phyloP scores from a whole-genome alignment of 2,888 invertebrate species.

The Harpagoxenus sublaevis region DNA sequence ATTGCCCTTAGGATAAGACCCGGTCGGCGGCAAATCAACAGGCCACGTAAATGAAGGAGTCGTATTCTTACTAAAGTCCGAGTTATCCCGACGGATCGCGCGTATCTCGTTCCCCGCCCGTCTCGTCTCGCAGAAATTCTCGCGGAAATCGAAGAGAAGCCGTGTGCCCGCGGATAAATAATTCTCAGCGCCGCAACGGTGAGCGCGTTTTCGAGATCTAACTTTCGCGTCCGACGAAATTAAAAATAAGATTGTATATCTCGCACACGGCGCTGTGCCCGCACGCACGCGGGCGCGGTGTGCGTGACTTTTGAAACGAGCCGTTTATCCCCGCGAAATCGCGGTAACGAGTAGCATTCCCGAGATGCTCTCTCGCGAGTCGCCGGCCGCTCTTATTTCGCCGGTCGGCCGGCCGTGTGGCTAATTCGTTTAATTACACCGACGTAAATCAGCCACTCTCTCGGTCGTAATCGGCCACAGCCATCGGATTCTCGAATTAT shows the following conservation, averaged over 20 bases:
- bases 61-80: neutral
- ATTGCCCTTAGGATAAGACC: constrained; percentile 45
- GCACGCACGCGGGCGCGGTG: constrained; percentile 15
- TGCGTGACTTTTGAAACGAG: constrained; percentile 47
- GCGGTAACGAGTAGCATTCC: constrained; percentile 47
- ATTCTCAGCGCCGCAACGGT: neutral
- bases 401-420: constrained; percentile 57
- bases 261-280: neutral
- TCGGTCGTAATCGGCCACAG: constrained; percentile 57
- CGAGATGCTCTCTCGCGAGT: constrained; percentile 30
- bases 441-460: constrained; percentile 66
- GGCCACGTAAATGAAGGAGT: constrained; percentile 51
- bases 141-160: constrained; percentile 10
- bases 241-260: constrained; percentile 41
- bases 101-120: neutral
- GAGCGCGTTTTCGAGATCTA: neutral
- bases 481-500: constrained; percentile 58
- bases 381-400: constrained; percentile 45
- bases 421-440: constrained; percentile 71
- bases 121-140: neutral
- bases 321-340: constrained; percentile 50
- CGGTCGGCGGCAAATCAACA: constrained; percentile 38
- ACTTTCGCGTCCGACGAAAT: constrained; percentile 29
- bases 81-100: neutral
- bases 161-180: neutral